These are phyloP conservation scores for rat (Rattus norvegicus) DNA, from an alignment of 2,113 vertebrate genomes.

Conservation along the genomic window GRCr8 NC_086026.1:116183001-116183500, in stretches of 20 bases:
- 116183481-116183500: not conserved
- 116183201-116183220: constrained; percentile 15
- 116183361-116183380: constrained; percentile 28
- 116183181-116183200: constrained; percentile 26
- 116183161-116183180: not conserved
- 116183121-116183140: not conserved
- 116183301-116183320: constrained; percentile 85
- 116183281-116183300: constrained; percentile 85
- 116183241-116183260: constrained; percentile 66
- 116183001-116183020: not conserved
- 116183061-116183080: not conserved
- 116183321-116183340: constrained; percentile 88
- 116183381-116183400: not conserved
- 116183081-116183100: not conserved
- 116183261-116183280: constrained; percentile 37
- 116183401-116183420: not conserved
- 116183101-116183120: not conserved
- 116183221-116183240: not conserved
- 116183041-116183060: not conserved
- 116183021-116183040: not conserved
- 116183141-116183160: not conserved
- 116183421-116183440: not conserved
- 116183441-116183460: not conserved
- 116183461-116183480: not conserved
- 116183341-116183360: constrained; percentile 56